Conservation (phyloP, 2,797 vertebrate species). For the Tinamus major region DNA sequence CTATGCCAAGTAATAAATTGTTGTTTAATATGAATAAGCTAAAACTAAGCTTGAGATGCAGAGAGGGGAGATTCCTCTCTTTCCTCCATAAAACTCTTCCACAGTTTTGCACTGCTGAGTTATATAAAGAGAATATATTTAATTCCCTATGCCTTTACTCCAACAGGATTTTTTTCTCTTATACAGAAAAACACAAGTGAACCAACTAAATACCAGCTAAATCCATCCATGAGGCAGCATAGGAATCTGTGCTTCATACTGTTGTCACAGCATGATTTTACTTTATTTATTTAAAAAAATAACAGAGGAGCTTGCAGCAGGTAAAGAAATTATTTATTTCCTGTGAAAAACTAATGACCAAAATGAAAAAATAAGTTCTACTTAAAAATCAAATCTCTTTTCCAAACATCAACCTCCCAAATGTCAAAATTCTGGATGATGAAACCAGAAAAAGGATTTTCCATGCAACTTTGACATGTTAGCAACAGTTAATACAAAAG, state of each 20-base stretch:
- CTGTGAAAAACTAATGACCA: neutral
- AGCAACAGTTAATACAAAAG: neutral
- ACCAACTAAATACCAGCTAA: slow-evolving; percentile 4
- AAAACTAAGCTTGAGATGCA: slow-evolving; percentile 30
- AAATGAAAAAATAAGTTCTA: neutral
- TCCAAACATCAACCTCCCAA: neutral
- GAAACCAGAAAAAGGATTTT: neutral
- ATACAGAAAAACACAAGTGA: neutral
- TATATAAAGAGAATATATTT: slow-evolving; percentile 41
- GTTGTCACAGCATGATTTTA: neutral
- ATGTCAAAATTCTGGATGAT: neutral
- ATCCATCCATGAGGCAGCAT: neutral
- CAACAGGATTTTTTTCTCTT: neutral
- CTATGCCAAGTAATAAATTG: slow-evolving; percentile 39
- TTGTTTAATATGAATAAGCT: slow-evolving; percentile 22
- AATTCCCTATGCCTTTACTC: neutral
- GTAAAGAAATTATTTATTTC: neutral
- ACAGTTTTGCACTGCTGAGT: neutral
- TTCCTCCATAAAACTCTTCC: slow-evolving; percentile 6
- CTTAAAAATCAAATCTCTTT: neutral
- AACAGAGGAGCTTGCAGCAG: neutral
- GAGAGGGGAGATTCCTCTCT: slow-evolving; percentile 1
- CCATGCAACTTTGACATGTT: neutral
- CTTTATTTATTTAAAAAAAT: neutral
- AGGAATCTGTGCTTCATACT: neutral